These are phyloP conservation scores for Pluvianellus socialis DNA, from an alignment of 2,113 vertebrate species.

Conservation along the genomic window DNA sequence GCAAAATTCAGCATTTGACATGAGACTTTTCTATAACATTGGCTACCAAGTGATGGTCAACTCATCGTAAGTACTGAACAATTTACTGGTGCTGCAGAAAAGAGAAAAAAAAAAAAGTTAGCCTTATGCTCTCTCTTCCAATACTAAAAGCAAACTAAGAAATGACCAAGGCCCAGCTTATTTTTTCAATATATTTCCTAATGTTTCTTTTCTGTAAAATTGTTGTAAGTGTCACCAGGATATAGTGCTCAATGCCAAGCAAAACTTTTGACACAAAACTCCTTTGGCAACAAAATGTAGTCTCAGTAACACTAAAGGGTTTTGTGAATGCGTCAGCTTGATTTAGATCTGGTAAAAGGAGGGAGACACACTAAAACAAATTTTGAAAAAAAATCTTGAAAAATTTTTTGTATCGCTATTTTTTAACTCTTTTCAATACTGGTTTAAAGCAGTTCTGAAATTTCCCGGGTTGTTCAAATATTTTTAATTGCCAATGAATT, in stretches of 20 bases:
- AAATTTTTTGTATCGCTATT: neutral
- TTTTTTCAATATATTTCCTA: neutral
- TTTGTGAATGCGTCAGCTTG: neutral
- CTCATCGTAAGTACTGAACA: accelerated
- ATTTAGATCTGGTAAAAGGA: neutral
- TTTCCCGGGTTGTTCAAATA: neutral
- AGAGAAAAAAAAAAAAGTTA: neutral
- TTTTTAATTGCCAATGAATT: neutral
- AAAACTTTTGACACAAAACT: neutral
- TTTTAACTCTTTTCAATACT: neutral
- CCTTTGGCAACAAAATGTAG: neutral
- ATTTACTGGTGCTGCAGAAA: neutral
- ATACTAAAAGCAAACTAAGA: neutral
- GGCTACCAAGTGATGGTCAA: neutral
- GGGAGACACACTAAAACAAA: neutral
- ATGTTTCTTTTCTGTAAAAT: neutral
- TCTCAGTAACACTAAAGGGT: neutral
- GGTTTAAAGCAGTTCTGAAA: neutral
- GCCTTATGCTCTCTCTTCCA: neutral
- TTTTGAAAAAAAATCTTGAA: neutral
- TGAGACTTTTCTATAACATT: neutral
- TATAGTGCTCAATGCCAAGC: neutral
- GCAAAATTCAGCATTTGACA: neutral
- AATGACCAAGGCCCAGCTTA: neutral
- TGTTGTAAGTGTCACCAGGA: neutral